Conservation (phyloP, 2,888 invertebrate genomes). For the Yponomeuta cagnagella region DNA sequence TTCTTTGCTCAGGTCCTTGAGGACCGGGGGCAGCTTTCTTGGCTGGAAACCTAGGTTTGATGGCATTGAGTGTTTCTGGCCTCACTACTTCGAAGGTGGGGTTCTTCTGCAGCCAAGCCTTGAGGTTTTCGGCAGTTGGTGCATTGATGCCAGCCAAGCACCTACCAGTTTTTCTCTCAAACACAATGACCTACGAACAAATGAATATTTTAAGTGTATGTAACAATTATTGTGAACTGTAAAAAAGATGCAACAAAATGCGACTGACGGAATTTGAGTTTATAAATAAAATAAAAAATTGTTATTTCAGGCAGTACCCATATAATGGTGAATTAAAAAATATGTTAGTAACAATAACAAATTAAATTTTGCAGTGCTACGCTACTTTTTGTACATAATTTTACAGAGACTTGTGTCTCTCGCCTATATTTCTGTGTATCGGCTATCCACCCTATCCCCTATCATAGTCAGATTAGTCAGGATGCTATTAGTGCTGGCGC, state of each 20-base stretch:
- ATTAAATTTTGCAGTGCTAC: too few species aligned
- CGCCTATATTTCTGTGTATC: too few species aligned
- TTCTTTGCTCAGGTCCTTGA: conserved; percentile 24
- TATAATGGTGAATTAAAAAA: too few species aligned
- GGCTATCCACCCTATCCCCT: too few species aligned
- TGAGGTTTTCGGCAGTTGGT: conserved; percentile 86
- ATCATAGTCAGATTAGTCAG: too few species aligned
- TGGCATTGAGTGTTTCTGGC: conserved; percentile 74
- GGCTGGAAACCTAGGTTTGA: conserved; percentile 49
- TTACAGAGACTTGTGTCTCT: too few species aligned
- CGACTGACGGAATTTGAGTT: neutral
- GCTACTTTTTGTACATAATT: too few species aligned
- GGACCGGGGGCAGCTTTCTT: conserved; percentile 44
- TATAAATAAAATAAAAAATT: neutral
- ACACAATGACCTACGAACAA: conserved; percentile 81
- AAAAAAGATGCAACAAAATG: neutral
- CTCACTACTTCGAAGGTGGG: conserved; percentile 91
- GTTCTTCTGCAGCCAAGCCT: conserved; percentile 89
- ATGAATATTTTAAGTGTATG: conserved; percentile 6
- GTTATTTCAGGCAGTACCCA: too few species aligned
- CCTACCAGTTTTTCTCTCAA: conserved; percentile 87
- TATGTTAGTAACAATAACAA: too few species aligned
- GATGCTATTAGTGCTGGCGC: too few species aligned
- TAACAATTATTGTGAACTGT: too few species aligned
- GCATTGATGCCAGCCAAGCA: conserved; percentile 86